phyloP scores from a whole-genome alignment of 1,140 invertebrate species.

The Riptortus pedestris region DNA sequence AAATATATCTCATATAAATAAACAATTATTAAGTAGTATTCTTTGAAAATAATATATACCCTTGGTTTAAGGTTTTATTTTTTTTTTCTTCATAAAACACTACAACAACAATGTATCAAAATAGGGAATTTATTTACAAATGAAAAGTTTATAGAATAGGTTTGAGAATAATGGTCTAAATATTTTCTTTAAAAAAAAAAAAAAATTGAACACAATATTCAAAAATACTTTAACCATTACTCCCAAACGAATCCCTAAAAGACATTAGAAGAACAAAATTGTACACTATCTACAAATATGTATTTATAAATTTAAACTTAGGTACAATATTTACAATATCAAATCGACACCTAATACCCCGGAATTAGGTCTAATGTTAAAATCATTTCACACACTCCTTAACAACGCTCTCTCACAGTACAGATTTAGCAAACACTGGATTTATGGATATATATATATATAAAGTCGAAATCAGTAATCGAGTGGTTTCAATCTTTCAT shows the following conservation, averaged over 20 bases:
- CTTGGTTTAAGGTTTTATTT: slow-evolving; percentile 1
- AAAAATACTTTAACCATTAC: neutral
- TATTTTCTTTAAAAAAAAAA: neutral
- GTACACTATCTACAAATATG: slow-evolving; percentile 4
- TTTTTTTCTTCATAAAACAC: neutral
- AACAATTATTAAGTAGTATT: slow-evolving; percentile 14
- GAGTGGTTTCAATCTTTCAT: too few relatives aligned
- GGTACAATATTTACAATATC: neutral
- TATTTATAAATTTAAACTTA: slow-evolving; percentile 1
- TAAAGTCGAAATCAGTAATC: too few relatives aligned
- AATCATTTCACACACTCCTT: too few relatives aligned
- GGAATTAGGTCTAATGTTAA: neutral
- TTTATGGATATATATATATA: too few relatives aligned
- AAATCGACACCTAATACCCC: neutral
- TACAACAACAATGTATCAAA: slow-evolving; percentile 8
- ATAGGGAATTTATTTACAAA: slow-evolving; percentile 17
- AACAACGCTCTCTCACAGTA: too few relatives aligned
- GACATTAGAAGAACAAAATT: neutral
- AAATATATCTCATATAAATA: slow-evolving; percentile 18
- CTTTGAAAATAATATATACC: slow-evolving; percentile 14
- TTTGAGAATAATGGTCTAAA: neutral
- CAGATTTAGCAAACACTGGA: too few relatives aligned
- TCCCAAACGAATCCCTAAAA: neutral
- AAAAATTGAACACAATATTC: neutral
- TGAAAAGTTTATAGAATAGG: neutral